Conservation (phyloP, 2,888 invertebrate species). For the Endotricha flammealis region DNA sequence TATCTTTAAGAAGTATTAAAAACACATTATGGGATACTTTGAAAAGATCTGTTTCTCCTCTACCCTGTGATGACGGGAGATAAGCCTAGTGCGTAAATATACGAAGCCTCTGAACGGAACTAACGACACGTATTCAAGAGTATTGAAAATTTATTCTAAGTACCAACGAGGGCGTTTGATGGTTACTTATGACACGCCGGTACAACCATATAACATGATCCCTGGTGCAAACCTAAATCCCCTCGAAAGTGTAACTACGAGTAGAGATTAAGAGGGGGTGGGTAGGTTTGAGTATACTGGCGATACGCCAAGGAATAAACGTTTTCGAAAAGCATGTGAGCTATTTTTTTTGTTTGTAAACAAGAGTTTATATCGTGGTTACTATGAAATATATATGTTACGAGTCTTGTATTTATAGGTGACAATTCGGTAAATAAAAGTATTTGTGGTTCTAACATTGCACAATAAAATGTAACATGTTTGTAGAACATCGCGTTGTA, state of each 20-base stretch:
- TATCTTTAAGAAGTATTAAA: constrained; percentile 48
- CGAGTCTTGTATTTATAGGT: constrained; percentile 28
- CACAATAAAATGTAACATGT: no score
- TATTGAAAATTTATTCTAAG: constrained; percentile 77
- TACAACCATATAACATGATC: constrained; percentile 38
- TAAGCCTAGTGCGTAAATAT: constrained; percentile 47
- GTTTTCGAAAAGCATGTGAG: constrained; percentile 50
- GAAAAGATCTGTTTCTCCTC: constrained; percentile 19
- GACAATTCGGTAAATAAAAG: constrained; percentile 7
- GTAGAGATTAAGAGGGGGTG: constrained; percentile 7
- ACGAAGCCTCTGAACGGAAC: constrained; percentile 58
- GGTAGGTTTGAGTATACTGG: constrained; percentile 32
- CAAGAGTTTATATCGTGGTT: constrained; percentile 64
- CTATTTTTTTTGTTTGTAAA: constrained; percentile 59
- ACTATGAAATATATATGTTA: constrained; percentile 51
- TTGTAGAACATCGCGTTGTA: no score
- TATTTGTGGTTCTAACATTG: no score
- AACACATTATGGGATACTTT: constrained; percentile 56
- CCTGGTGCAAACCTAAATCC: constrained; percentile 2
- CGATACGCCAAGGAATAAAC: constrained; percentile 42
- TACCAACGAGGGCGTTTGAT: constrained; percentile 60
- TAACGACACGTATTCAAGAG: constrained; percentile 57
- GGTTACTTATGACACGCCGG: constrained; percentile 64
- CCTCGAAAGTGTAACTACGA: neutral
- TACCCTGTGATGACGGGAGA: constrained; percentile 24